Conservation (phyloP, 2,797 vertebrate species). For the Anas flavirostris region DNA sequence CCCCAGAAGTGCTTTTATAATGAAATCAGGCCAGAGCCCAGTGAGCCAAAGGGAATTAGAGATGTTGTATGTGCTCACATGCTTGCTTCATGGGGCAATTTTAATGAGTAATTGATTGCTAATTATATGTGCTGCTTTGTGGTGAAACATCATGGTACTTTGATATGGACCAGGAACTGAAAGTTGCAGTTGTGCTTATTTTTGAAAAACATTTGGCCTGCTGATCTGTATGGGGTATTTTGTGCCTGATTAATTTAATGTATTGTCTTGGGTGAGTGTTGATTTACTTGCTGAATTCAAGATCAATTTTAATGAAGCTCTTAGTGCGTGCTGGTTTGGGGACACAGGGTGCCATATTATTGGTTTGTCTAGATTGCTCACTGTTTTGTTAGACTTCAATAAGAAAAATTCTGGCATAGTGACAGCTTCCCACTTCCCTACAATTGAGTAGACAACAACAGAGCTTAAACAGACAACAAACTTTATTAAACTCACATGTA, state of each 20-base stretch:
- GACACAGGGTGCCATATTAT: not conserved
- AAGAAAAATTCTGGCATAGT: conserved; percentile 39
- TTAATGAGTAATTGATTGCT: conserved; percentile 25
- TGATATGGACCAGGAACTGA: not conserved
- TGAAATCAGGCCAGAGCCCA: not conserved
- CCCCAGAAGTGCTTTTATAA: not conserved
- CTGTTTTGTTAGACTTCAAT: conserved; percentile 36
- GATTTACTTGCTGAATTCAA: conserved; percentile 50
- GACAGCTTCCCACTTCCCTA: conserved; percentile 25
- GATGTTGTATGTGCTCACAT: not conserved
- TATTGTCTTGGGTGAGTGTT: conserved; percentile 38
- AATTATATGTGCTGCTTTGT: conserved; percentile 29
- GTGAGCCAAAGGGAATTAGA: not conserved
- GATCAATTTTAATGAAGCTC: conserved; percentile 32
- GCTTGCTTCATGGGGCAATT: not conserved
- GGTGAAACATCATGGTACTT: conserved; percentile 25
- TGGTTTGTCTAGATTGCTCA: conserved; percentile 42
- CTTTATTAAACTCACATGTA: conserved; percentile 48
- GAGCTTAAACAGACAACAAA: conserved; percentile 1
- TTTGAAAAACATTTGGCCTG: not conserved
- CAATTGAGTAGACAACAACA: conserved; percentile 35
- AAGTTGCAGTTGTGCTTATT: conserved; percentile 37
- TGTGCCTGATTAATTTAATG: conserved; percentile 27
- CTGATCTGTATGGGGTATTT: conserved; percentile 6
- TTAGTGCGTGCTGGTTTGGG: conserved; percentile 37